phyloP scores from a whole-genome alignment of 2,797 vertebrate species.

The Spinus olivaceus region DNA sequence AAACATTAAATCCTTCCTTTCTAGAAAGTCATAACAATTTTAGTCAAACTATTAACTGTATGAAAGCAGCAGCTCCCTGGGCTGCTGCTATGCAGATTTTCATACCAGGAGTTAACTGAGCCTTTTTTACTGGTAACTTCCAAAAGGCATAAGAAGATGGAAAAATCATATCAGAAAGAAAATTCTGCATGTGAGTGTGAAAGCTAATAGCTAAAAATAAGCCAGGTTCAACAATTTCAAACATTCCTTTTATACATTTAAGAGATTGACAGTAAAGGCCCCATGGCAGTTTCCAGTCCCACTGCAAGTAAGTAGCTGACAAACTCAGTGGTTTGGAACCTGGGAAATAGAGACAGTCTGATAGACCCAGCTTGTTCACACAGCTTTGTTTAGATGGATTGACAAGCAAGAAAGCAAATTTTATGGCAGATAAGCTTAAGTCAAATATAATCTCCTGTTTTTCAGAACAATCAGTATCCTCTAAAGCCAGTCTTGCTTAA shows the following conservation, averaged over 20 bases:
- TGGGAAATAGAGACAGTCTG: background rate
- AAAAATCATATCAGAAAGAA: background rate
- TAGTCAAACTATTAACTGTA: background rate
- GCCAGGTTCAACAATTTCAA: background rate
- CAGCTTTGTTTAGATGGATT: background rate
- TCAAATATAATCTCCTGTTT: background rate
- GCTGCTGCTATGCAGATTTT: background rate
- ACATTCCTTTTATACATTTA: background rate
- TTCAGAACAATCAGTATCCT: background rate
- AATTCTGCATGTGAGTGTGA: background rate
- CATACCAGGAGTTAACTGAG: background rate
- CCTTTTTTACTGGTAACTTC: background rate
- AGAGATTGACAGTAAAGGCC: background rate
- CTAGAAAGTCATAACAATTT: background rate
- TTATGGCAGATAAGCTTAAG: background rate
- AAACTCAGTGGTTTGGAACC: slow-evolving; percentile 27
- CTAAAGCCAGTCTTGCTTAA: background rate
- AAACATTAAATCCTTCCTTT: background rate
- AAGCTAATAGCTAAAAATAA: background rate
- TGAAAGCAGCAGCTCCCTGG: background rate
- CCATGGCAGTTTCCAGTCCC: background rate
- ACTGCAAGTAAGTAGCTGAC: background rate
- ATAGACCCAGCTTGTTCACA: background rate
- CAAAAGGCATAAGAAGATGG: background rate
- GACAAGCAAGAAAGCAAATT: slow-evolving; percentile 15